Evolutionary conservation across 1,140 invertebrate species (phyloP).

Genomic region (Drosophila carrolli): DNA sequence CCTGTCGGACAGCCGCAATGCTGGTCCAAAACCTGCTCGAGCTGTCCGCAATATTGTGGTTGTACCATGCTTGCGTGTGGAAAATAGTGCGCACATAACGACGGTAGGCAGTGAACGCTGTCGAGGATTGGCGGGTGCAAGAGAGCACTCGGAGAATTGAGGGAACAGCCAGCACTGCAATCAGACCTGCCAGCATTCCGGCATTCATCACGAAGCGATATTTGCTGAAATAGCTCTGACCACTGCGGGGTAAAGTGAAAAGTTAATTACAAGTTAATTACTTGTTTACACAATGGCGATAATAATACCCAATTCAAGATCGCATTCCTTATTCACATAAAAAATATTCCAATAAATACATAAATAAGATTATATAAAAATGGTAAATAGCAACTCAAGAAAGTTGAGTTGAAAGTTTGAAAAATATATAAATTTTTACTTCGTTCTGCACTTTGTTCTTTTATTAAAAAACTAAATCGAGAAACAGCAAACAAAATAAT

Average conservation of each 20-base stretch:
- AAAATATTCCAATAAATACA: too few species aligned
- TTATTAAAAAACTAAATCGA: too few species aligned
- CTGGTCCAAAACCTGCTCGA: slow-evolving; percentile 87
- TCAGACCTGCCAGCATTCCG: slow-evolving; percentile 87
- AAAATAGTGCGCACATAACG: slow-evolving; percentile 91
- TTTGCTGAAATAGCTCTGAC: slow-evolving; percentile 88
- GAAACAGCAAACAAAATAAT: too few species aligned
- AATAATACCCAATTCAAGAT: too few species aligned
- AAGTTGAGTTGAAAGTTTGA: too few species aligned
- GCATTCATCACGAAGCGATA: slow-evolving; percentile 87
- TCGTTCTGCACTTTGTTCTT: too few species aligned
- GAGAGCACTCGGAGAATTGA: slow-evolving; percentile 88
- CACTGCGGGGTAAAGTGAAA: slow-evolving; percentile 84
- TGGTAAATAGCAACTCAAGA: too few species aligned
- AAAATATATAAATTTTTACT: too few species aligned
- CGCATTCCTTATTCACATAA: too few species aligned
- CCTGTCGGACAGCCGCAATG: slow-evolving; percentile 87
- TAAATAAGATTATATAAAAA: too few species aligned
- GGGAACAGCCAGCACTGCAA: slow-evolving; percentile 87
- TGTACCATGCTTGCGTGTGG: slow-evolving; percentile 91
- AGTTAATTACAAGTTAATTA: too few species aligned
- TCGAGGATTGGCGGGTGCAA: slow-evolving; percentile 88
- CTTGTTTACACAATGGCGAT: too few species aligned
- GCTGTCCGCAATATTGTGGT: slow-evolving; percentile 84
- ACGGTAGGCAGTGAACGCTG: slow-evolving; percentile 88